Evolutionary conservation across 64 coral and sea anemone species (phyloP).

Genomic region (Stylophora pistillata): DNA sequence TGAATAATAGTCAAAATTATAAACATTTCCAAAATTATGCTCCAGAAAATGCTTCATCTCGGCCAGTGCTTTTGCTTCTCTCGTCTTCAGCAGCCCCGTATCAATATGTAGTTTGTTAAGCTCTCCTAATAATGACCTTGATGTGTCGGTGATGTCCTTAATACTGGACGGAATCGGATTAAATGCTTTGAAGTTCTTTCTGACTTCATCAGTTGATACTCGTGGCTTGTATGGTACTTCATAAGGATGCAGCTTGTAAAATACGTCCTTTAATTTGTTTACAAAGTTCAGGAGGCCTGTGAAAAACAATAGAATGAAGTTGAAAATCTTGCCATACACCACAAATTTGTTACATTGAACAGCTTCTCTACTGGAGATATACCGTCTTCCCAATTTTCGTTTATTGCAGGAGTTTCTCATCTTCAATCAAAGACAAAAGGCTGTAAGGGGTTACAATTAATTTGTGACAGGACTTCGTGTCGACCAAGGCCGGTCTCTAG

Average conservation of each 20-base stretch:
- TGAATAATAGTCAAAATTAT: slow-evolving; percentile 82
- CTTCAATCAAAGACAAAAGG: no score
- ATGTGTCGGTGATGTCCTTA: slow-evolving; percentile 56
- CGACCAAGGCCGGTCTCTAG: no score
- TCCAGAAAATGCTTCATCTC: slow-evolving; percentile 71
- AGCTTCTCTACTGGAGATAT: no score
- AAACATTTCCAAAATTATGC: slow-evolving; percentile 85
- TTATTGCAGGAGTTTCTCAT: no score
- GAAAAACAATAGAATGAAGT: neutral
- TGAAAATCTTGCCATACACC: neutral
- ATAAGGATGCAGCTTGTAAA: slow-evolving; percentile 63
- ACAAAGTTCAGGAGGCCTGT: slow-evolving; percentile 70
- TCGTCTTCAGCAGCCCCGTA: slow-evolving; percentile 46
- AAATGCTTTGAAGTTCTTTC: slow-evolving; percentile 56
- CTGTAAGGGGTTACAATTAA: no score
- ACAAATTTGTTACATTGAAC: no score
- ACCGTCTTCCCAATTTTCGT: no score
- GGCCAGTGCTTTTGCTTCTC: slow-evolving; percentile 69
- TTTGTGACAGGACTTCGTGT: no score
- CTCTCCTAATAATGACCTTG: slow-evolving; percentile 43
- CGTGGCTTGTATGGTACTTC: slow-evolving; percentile 51
- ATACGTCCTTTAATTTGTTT: slow-evolving; percentile 64
- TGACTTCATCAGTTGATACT: slow-evolving; percentile 29
- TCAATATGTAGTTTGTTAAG: slow-evolving; percentile 38
- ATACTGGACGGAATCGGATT: slow-evolving; percentile 49